phyloP scores from a whole-genome alignment of 1,140 invertebrate species.

The Leptinotarsa lineolata region DNA sequence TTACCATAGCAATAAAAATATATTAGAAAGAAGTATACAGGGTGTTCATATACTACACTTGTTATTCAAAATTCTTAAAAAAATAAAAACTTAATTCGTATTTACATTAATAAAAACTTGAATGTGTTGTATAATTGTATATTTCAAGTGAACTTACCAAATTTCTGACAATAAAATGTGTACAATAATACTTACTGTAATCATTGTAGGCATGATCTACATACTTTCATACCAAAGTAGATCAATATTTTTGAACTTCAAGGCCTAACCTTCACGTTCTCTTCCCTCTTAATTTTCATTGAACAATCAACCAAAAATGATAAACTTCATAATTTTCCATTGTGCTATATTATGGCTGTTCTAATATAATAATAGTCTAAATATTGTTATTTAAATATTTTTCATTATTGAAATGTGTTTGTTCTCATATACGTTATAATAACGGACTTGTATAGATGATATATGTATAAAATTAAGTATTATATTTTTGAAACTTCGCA shows the following conservation, averaged over 20 bases:
- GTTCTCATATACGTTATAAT: slow-evolving; percentile 6
- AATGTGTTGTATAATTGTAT: no score
- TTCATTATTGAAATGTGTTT: slow-evolving; percentile 23
- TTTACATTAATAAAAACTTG: no score
- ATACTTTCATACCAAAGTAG: no score
- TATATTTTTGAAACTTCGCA: slow-evolving; percentile 1
- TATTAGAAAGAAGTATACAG: no score
- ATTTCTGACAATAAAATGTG: background rate
- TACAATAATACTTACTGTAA: background rate
- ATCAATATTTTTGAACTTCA: no score
- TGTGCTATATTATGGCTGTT: slow-evolving; percentile 32
- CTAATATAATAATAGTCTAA: slow-evolving; percentile 10
- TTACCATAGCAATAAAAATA: no score
- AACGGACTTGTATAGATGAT: background rate
- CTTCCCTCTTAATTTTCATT: background rate
- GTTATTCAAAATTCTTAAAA: no score
- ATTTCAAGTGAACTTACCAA: no score
- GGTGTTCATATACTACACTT: no score
- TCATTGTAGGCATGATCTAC: background rate
- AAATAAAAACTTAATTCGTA: no score
- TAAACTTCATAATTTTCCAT: slow-evolving; percentile 13
- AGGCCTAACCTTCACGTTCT: no score
- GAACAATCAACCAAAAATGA: slow-evolving; percentile 8
- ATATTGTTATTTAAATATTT: slow-evolving; percentile 14
- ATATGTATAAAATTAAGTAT: background rate